Percentiles rank a stretch among this genome's conserved stretches.
phyloP scores from a whole-genome alignment of 2,888 invertebrate genomes.

The Tenthredo notha region DNA sequence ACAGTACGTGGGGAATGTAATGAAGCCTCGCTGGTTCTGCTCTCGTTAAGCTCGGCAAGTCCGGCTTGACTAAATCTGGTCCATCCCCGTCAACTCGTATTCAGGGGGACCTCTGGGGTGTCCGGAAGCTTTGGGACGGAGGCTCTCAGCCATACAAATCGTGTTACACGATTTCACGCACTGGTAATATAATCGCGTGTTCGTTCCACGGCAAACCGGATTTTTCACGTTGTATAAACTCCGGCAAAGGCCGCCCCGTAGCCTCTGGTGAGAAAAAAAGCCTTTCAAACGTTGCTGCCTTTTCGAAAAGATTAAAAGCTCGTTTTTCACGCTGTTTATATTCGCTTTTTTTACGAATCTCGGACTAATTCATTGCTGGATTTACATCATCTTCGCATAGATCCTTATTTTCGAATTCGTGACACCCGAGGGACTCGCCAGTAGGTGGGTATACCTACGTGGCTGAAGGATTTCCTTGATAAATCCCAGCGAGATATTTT shows the following conservation, averaged over 20 bases:
- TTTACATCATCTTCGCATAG: neutral
- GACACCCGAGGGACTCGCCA: neutral
- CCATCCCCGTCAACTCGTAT: conserved; percentile 46
- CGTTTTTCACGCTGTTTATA: neutral
- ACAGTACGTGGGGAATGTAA: neutral
- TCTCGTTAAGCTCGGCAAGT: conserved; percentile 42
- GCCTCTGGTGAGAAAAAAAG: neutral
- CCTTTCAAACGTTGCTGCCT: conserved; percentile 16
- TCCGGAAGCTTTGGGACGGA: conserved; percentile 44
- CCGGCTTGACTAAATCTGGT: conserved; percentile 43
- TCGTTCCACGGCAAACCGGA: conserved; percentile 14
- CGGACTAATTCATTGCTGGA: neutral
- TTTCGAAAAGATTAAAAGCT: neutral
- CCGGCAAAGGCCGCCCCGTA: neutral
- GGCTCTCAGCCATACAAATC: conserved; percentile 50
- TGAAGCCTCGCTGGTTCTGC: conserved; percentile 10
- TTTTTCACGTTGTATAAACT: conserved; percentile 46
- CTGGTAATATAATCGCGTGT: conserved; percentile 45
- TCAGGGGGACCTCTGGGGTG: conserved; percentile 9
- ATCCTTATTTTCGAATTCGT: neutral
- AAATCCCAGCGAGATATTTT: conserved; percentile 45
- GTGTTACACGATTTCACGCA: conserved; percentile 53
- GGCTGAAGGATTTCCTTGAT: neutral
- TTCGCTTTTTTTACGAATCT: neutral
- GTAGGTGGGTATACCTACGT: neutral